Evolutionary conservation across 2,113 vertebrate species (phyloP).

Genomic region (Motacilla tschutschensis): DNA sequence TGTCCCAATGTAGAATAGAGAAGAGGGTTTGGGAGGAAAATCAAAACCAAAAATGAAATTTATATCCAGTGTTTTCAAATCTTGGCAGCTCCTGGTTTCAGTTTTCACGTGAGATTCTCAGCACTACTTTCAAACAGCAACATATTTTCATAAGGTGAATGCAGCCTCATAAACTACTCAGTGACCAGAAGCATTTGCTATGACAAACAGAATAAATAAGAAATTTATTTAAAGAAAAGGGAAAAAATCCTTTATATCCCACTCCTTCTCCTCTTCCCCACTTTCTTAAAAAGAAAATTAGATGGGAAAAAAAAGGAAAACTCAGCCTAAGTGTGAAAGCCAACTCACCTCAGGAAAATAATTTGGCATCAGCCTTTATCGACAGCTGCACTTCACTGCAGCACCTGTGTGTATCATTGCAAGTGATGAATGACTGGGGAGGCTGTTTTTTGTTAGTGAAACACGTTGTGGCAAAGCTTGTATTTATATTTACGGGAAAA

Average conservation of each 20-base stretch:
- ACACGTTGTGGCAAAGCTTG: constrained; percentile 34
- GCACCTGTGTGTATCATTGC: constrained; percentile 58
- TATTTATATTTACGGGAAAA: constrained; percentile 24
- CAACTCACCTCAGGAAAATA: constrained; percentile 47
- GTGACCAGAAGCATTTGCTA: background rate
- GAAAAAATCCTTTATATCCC: background rate
- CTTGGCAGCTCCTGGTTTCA: background rate
- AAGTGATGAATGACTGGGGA: constrained; percentile 51
- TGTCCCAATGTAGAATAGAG: background rate
- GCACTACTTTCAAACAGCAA: accelerated
- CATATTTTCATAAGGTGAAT: background rate
- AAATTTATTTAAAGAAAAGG: background rate
- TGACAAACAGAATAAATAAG: background rate
- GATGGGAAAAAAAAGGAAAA: background rate
- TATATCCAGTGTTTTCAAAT: background rate
- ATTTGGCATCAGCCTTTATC: constrained; percentile 42
- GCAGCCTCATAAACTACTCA: background rate
- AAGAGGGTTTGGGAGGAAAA: accelerated
- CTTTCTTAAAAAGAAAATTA: background rate
- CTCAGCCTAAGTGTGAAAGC: background rate
- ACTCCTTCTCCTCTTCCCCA: background rate
- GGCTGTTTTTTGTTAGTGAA: constrained; percentile 15
- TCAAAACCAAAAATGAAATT: background rate
- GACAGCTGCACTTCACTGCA: constrained; percentile 26
- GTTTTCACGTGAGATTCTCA: background rate